phyloP scores from a whole-genome alignment of 2,113 vertebrate species.

The Trematocara zebra region DNA sequence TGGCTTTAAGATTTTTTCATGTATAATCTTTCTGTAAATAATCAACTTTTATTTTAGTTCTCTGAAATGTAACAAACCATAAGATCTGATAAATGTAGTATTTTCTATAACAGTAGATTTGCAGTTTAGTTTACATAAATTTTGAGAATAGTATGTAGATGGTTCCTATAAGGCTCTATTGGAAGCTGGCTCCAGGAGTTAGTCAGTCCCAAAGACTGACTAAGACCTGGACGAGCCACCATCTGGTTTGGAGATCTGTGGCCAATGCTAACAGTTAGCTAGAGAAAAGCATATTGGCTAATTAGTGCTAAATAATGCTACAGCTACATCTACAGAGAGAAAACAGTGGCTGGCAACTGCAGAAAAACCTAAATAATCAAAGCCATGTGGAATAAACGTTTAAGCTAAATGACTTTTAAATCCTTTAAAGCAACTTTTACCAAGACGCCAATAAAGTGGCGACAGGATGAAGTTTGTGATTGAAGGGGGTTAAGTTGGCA shows the following conservation, averaged over 20 bases:
- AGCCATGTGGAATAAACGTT: neutral
- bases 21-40: neutral
- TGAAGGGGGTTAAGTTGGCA: neutral
- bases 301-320: neutral
- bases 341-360: neutral
- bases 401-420: neutral
- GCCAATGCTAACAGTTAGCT: neutral
- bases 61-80: neutral
- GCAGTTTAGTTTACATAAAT: neutral
- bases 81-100: neutral
- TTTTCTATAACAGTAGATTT: neutral
- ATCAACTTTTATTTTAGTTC: neutral
- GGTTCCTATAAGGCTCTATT: neutral
- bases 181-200: neutral
- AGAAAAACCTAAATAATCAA: rapidly evolving
- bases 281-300: neutral
- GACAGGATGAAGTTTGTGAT: neutral
- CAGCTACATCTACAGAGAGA: neutral
- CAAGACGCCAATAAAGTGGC: neutral
- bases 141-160: neutral
- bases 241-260: neutral
- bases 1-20: neutral
- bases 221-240: rapidly evolving
- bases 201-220: neutral
- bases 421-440: neutral